Conservation (phyloP, 2,888 invertebrate genomes). For the Clanis bilineata region DNA sequence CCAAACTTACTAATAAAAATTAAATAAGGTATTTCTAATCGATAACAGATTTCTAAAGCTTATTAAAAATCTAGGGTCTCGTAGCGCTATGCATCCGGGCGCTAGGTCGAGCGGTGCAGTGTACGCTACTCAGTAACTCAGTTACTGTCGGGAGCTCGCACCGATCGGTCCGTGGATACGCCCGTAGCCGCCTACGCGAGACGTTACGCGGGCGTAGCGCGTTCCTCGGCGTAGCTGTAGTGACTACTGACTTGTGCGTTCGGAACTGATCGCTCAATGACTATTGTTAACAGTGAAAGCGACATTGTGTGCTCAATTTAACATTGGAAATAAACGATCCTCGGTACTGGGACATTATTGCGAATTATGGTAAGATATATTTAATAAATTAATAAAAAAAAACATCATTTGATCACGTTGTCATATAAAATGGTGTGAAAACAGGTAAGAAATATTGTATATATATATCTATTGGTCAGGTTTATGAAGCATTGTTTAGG, state of each 20-base stretch:
- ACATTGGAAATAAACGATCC: background rate
- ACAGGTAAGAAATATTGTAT: no score
- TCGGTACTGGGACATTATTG: background rate
- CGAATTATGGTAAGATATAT: background rate
- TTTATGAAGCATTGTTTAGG: no score
- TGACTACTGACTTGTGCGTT: constrained; percentile 36
- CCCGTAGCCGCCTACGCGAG: constrained; percentile 30
- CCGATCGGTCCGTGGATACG: constrained; percentile 38
- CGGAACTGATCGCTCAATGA: constrained; percentile 26
- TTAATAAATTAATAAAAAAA: background rate
- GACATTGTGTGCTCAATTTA: background rate
- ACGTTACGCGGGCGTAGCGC: constrained; percentile 37
- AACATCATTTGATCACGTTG: no score
- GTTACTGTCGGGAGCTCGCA: constrained; percentile 40
- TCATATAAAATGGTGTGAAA: no score
- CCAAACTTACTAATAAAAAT: background rate
- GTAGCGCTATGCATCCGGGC: constrained; percentile 31
- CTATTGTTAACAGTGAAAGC: constrained; percentile 21
- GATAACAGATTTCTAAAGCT: background rate
- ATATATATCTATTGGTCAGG: no score
- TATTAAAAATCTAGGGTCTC: background rate
- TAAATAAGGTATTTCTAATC: background rate
- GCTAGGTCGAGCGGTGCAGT: constrained; percentile 44
- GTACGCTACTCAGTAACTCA: constrained; percentile 15
- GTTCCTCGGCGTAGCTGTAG: constrained; percentile 33